Evolutionary conservation across 2,113 vertebrate genomes (phyloP).

Genomic region (Halichoerus grypus): DNA sequence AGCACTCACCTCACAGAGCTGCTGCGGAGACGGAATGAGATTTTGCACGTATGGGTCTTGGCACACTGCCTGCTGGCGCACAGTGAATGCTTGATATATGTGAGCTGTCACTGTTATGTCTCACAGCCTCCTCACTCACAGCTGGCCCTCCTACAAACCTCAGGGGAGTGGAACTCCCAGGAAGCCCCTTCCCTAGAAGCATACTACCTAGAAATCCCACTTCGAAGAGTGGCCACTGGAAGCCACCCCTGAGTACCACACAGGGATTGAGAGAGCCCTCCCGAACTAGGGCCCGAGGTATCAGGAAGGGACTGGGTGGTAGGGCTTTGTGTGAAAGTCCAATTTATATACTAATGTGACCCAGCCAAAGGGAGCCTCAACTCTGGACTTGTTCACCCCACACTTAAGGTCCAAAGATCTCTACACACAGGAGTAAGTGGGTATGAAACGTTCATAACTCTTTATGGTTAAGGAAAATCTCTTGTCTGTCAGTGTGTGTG

Average conservation of each 20-base stretch:
- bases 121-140: background rate
- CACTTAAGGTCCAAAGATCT: background rate
- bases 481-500: background rate
- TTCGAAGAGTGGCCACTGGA: background rate
- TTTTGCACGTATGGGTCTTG: background rate
- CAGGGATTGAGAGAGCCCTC: background rate
- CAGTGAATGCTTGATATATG: background rate
- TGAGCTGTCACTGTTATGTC: background rate
- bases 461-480: background rate
- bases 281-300: background rate
- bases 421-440: background rate
- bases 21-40: background rate
- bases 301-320: background rate
- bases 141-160: rapidly evolving
- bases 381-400: background rate
- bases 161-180: background rate
- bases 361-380: background rate
- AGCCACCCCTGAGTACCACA: background rate
- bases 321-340: background rate
- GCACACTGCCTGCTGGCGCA: background rate
- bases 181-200: background rate
- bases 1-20: background rate
- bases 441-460: background rate
- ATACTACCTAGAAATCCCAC: background rate
- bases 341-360: background rate